Base-by-base conservation (phyloP, 2,113 vertebrate genomes). In the Anolis sagrei region DNA sequence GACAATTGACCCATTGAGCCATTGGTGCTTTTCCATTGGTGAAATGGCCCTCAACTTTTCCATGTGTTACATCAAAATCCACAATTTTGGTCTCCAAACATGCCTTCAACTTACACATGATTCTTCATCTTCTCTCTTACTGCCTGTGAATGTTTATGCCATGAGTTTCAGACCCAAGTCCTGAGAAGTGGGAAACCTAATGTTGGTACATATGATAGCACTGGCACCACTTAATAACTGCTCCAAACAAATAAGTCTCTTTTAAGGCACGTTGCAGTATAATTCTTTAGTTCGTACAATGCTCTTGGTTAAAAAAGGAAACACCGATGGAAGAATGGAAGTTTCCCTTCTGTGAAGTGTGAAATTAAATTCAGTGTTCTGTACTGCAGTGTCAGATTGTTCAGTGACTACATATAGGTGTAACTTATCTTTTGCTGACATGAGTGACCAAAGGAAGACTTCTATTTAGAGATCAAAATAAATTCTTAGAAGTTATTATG, bases 281-380 rank as follows among this genome's bases (percentile, higher is more conserved):
- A 11, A 62, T 79, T 72, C 76, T 48, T 19, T 62, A 44, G 36
- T 61, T 61, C 79, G 69, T 19, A 62, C 36, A 79, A 85, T 79
- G 36, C 5, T 49, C 27, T 34, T 73, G 76, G 54, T 79, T 85
- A 62, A 73, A 79, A 64, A 79, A 79, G 51, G 54, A 79, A 79
- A 49, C 27, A 49, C 73, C 36, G 73, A 85, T 73, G 84, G n/a
- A 62, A 25, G 34, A 64, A 85, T 49, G 36, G 44, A 54, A 73
- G 23, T 54, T 62, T 61, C 72, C 58, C 77, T 70, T 79, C 84
- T 85, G 68, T 79, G 84, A 85, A 79, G 84, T 79, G 76, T 85
- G 84, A 85, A 85, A 85, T 85, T 85, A 79, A 85, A 85, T 79
- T 64, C 36, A 79, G 84, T 62, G 36, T 85, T 79, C 76, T 79